Evolutionary conservation across 2,888 invertebrate species (phyloP), one percentile per base, ranked within the genome.

Genomic region (Cryptosula pallasiana): DNA sequence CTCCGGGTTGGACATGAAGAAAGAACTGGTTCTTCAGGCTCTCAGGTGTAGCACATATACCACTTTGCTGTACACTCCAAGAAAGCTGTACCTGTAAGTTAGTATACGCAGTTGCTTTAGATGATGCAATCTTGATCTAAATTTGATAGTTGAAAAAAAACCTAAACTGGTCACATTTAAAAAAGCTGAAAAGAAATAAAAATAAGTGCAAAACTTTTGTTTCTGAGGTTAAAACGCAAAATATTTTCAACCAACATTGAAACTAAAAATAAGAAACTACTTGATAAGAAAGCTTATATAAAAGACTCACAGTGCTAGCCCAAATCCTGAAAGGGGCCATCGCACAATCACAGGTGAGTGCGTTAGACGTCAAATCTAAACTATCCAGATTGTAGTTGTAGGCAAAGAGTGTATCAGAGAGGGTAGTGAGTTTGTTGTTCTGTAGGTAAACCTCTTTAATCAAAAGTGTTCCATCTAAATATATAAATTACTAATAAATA

Each of bases 281-380:
- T n/a, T n/a, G n/a, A n/a, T n/a, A n/a, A n/a, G n/a, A n/a, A n/a
- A n/a, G n/a, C n/a, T n/a, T n/a, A n/a, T n/a, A n/a, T n/a, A n/a
- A n/a, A n/a, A n/a, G 3, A 45, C 45, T 71, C 9, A 55, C 71
- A 1, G 29, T 9, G 1, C 27, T 5, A 13, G 34, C n/a, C 71
- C 71, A 71, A 29, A 29, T 13, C 9, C 71, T 23, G 29, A 71
- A 45, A 3, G 29, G 54, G 20, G 55, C 32, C 16, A 71, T 45
- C 3, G 25, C n/a, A 29, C 71, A 71, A 32, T 71, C 55, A 55
- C 71, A 71, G 13, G 35, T 32, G 20, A 71, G 27, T n/a, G 2
- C 25, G 34, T 71, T 71, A 25, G 29, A 45, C 20, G 32, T 55
- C 1, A 71, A 32, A 27, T 16, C 23, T 3, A 71, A n/a, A 20